These are phyloP conservation scores for Orbicella faveolata DNA, from an alignment of 64 coral and sea anemone genomes.

Conservation along the genomic window DNA sequence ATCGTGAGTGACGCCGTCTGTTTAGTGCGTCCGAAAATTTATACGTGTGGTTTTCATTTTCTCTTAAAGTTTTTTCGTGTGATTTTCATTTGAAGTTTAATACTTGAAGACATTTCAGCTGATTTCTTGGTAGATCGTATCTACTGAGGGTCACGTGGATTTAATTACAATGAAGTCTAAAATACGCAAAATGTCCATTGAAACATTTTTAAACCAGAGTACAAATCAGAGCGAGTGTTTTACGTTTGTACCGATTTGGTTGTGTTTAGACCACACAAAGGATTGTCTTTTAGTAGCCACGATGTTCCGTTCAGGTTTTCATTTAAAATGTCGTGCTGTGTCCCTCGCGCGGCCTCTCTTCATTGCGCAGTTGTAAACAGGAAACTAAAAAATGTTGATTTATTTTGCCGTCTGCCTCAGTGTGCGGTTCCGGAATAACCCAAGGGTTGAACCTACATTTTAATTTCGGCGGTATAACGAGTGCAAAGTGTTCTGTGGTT, in stretches of 20 bases:
- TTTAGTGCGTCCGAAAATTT: background rate
- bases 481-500: background rate
- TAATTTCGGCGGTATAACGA: background rate
- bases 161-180: slow-evolving; percentile 3
- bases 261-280: slow-evolving; percentile 34
- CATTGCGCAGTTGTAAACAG: slow-evolving; percentile 30
- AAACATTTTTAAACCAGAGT: background rate
- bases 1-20: background rate
- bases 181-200: background rate
- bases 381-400: slow-evolving; percentile 41
- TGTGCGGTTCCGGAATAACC: slow-evolving; percentile 36
- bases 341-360: background rate
- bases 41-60: background rate
- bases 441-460: background rate
- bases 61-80: background rate
- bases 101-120: background rate
- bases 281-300: background rate
- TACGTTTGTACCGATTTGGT: background rate
- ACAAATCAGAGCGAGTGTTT: background rate
- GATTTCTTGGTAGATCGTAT: background rate
- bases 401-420: slow-evolving; percentile 26
- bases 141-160: background rate
- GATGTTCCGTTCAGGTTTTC: background rate
- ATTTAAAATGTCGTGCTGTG: background rate
- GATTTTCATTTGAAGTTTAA: background rate